Conservation (phyloP, 1,140 invertebrate species). For the Heliconius melpomene region DNA sequence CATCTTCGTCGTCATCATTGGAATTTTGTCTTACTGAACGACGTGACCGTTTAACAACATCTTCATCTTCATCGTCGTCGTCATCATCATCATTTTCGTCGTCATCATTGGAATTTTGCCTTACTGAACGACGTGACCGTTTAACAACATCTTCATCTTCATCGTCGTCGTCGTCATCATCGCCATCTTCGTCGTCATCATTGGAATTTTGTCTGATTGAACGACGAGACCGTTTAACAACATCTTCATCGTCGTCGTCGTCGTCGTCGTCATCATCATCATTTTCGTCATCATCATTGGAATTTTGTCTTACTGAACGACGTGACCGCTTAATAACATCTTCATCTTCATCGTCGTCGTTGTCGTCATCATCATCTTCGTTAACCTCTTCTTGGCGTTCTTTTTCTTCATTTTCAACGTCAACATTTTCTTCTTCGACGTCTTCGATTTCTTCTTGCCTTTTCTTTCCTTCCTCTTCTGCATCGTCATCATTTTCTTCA, state of each 20-base stretch:
- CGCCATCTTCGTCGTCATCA: slow-evolving; percentile 12
- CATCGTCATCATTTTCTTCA: background rate
- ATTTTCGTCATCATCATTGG: slow-evolving; percentile 21
- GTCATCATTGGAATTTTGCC: background rate
- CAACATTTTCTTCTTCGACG: slow-evolving; percentile 28
- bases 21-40: too few species aligned
- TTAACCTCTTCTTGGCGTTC: slow-evolving; percentile 31
- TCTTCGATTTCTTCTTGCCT: background rate
- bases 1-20: too few species aligned
- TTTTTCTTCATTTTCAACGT: slow-evolving; percentile 30
- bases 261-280: background rate
- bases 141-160: background rate
- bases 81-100: background rate
- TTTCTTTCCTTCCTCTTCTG: background rate
- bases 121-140: background rate
- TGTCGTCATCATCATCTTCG: background rate
- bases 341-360: background rate
- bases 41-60: too few species aligned
- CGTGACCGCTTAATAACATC: background rate
- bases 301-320: slow-evolving; percentile 1
- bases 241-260: background rate
- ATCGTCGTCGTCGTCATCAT: slow-evolving; percentile 27
- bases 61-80: too few species aligned
- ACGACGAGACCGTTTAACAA: background rate
- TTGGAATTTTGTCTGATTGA: background rate